Percentiles rank a stretch among this genome's conserved stretches.
Evolutionary conservation across 2,113 vertebrate species (phyloP).

Genomic region (Symphodus melops): DNA sequence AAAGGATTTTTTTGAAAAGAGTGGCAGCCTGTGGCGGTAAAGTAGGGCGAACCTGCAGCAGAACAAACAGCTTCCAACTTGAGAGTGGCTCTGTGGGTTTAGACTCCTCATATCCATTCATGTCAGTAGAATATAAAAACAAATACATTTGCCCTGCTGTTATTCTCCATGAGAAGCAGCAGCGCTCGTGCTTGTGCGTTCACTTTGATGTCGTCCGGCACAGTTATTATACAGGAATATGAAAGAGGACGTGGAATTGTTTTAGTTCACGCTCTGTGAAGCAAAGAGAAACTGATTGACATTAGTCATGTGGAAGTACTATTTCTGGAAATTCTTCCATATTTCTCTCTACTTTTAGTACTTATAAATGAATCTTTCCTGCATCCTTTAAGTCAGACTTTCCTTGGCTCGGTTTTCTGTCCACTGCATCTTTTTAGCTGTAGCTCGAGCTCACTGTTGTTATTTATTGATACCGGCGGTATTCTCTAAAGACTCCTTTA

Average conservation of each 20-base stretch:
- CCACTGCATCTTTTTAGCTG: constrained; percentile 31
- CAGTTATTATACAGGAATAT: constrained; percentile 20
- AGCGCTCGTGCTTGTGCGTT: background rate
- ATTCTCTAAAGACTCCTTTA: constrained; percentile 70
- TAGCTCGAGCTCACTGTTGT: constrained; percentile 42
- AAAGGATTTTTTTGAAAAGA: constrained; percentile 50
- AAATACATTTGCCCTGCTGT: constrained; percentile 20
- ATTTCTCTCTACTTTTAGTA: background rate
- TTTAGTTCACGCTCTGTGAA: constrained; percentile 18
- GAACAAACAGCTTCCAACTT: constrained; percentile 47
- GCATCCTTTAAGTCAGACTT: constrained; percentile 3
- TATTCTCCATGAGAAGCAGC: constrained; percentile 31
- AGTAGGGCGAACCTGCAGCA: constrained; percentile 31
- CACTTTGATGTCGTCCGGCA: constrained; percentile 33
- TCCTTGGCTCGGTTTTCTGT: constrained; percentile 25
- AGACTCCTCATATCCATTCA: constrained; percentile 41
- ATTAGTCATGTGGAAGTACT: constrained; percentile 24
- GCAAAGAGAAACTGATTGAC: constrained; percentile 35
- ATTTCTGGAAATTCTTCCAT: background rate
- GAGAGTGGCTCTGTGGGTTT: constrained; percentile 40
- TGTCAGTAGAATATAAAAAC: constrained; percentile 10
- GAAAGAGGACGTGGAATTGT: constrained; percentile 19
- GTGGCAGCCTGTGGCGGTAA: constrained; percentile 44
- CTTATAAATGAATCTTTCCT: background rate
- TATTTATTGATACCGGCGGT: constrained; percentile 67